Conservation (phyloP, 2,797 vertebrate species). For the Epinephelus malabaricus region DNA sequence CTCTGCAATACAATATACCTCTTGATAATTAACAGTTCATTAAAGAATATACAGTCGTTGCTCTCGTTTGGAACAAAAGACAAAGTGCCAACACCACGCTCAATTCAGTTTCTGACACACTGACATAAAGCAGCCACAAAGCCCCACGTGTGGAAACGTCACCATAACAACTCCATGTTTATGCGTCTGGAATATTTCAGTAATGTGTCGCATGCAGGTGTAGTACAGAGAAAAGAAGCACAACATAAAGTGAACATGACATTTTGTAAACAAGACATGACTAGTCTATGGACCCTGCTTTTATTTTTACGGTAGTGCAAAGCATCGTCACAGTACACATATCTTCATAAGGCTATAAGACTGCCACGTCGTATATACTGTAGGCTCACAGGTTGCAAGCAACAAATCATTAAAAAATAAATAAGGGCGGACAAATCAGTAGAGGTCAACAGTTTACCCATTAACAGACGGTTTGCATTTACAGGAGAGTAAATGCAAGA, state of each 20-base stretch:
- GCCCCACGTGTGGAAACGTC: constrained; percentile 36
- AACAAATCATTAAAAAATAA: constrained; percentile 64
- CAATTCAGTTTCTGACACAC: constrained; percentile 38
- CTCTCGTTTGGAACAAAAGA: constrained; percentile 32
- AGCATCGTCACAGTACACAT: constrained; percentile 71
- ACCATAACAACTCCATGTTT: constrained; percentile 33
- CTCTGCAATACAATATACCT: constrained; percentile 65
- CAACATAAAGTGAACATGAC: constrained; percentile 53
- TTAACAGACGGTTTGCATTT: constrained; percentile 40
- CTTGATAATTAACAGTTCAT: constrained; percentile 44
- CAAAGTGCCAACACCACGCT: constrained; percentile 43
- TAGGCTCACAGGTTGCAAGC: constrained; percentile 61
- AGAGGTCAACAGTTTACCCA: constrained; percentile 28
- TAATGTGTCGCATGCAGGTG: constrained; percentile 70
- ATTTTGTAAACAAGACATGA: constrained; percentile 65
- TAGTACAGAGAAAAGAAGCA: constrained; percentile 65
- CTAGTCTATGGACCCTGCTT: constrained; percentile 65
- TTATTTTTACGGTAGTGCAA: constrained; percentile 67
- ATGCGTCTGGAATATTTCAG: constrained; percentile 57
- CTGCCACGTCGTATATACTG: constrained; percentile 57
- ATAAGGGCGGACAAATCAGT: constrained; percentile 35
- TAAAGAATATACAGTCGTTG: constrained; percentile 49
- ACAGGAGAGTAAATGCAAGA: constrained; percentile 38
- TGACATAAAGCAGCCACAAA: constrained; percentile 58
- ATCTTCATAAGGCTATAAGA: constrained; percentile 68